A percentile compares a stretch with the other conserved stretches of the same genome.
These are phyloP conservation scores for Pristis pectinata DNA, from an alignment of 2,797 vertebrate species.

Conservation along the genomic window DNA sequence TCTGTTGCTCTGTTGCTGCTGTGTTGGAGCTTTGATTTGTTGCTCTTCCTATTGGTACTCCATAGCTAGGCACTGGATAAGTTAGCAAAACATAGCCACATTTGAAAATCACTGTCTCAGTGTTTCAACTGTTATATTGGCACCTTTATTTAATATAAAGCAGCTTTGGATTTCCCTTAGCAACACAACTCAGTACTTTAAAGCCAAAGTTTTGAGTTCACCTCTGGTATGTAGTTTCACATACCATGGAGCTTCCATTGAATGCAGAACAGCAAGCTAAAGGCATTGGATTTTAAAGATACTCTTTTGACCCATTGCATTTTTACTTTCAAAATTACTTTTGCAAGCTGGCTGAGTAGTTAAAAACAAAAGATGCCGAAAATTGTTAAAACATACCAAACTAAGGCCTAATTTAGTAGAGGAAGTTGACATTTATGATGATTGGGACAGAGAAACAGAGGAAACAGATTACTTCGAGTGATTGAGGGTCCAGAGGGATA, in stretches of 20 bases:
- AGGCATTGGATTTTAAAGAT: not conserved
- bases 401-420: not conserved
- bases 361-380: not conserved
- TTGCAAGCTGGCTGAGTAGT: not conserved
- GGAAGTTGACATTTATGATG: not conserved
- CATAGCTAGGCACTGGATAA: not conserved
- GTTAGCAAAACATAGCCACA: not conserved
- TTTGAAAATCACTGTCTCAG: not conserved
- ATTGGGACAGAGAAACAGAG: not conserved
- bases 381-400: not conserved
- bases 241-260: not conserved
- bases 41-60: not conserved
- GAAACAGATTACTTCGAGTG: not conserved
- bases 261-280: not conserved
- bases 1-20: not conserved
- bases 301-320: not conserved
- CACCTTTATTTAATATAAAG: not conserved
- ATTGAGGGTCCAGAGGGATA: not conserved
- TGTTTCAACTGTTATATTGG: not conserved
- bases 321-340: not conserved
- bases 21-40: not conserved
- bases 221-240: not conserved
- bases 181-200: not conserved
- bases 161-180: not conserved
- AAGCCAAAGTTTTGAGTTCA: not conserved